These are phyloP conservation scores for Bombyx mori DNA, from an alignment of 1,140 invertebrate genomes.

Conservation along the genomic window ASM3026992v2 NC_085123.1:7594501-7595000, in stretches of 20 bases:
- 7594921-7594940: too few relatives aligned
- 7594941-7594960: too few relatives aligned
- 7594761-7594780: conserved; percentile 81
- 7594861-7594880: too few relatives aligned
- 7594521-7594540: too few relatives aligned
- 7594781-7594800: conserved; percentile 77
- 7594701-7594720: conserved; percentile 89
- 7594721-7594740: conserved; percentile 83
- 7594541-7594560: too few relatives aligned
- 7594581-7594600: not conserved
- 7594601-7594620: not conserved
- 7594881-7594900: too few relatives aligned
- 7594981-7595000: too few relatives aligned
- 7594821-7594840: conserved; percentile 37
- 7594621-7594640: not conserved
- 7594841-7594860: conserved; percentile 59
- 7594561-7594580: not conserved
- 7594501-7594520: too few relatives aligned
- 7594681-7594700: conserved; percentile 80
- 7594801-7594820: conserved; percentile 64
- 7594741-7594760: conserved; percentile 79
- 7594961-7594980: too few relatives aligned
- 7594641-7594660: not conserved
- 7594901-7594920: too few relatives aligned
- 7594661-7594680: conserved; percentile 46